Base-by-base conservation (phyloP, 2,113 vertebrate species). In the Trichechus manatus region DNA sequence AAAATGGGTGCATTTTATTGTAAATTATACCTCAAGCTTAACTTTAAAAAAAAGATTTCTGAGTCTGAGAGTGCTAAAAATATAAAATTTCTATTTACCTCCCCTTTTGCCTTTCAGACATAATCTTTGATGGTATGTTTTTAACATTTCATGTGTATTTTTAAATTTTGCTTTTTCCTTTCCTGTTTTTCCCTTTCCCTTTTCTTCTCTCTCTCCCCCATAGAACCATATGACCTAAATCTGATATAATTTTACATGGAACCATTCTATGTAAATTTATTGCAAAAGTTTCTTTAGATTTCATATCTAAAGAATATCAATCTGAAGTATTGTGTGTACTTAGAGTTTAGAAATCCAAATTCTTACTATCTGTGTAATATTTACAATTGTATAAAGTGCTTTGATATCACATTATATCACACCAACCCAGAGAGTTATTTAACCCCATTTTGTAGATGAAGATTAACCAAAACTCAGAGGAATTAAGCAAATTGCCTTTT, bases 91-190 rank as follows among this genome's bases (percentile, higher is more conserved):
- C 15, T 59, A 5, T 66, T 56, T 39, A 39, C 39, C 39, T 39
- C 86, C 83, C 66, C 14, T 82, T 75, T 82, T 88, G 56, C 47
- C 50, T 94, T 80, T 80, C 29, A 85, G 61, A 93, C 9, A 75
- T 10, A 47, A 17, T 75, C 9, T 87, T 74, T 93, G 68, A 36
- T 91, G 29, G 59, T 59, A 15, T 79, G 56, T 63, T 44, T 87
- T 82, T 75, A 82, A 14, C 9, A 44, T n/a, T 66, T 61, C 23
- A 39, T 27, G 42, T 53, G 27, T 82, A 13, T 87, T n/a, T 64
- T 83, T 47, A 33, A 29, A 56, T 86, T 93, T 68, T 66, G n/a
- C 6, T 36, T 87, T 82, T 82, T 66, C 63, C 44, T 75, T 66
- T 82, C 8, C 9, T 47, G 7, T 47, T 47, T 33, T 79, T 88